Conservation (phyloP, 92 coral and sea anemone species). For the Parazoanthus swiftii region DNA sequence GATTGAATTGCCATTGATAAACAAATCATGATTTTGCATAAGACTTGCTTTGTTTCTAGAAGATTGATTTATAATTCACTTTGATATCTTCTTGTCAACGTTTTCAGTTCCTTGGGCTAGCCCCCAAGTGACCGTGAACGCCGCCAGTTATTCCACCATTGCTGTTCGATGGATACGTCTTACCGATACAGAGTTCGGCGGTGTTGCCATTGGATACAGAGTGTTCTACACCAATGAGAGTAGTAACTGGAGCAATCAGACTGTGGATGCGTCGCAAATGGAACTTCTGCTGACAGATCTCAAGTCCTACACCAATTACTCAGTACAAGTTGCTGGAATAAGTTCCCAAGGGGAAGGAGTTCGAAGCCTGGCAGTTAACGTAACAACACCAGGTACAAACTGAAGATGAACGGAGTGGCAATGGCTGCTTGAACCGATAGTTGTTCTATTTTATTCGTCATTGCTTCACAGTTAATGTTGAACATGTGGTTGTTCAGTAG, state of each 20-base stretch:
- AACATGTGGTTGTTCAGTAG: too few relatives aligned
- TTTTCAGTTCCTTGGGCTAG: conserved; percentile 10
- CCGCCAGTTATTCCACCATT: background rate
- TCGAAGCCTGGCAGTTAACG: conserved; percentile 8
- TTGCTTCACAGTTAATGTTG: too few relatives aligned
- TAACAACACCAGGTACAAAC: conserved; percentile 31
- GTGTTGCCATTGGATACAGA: conserved; percentile 17
- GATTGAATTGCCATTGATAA: too few relatives aligned
- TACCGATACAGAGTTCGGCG: conserved; percentile 15
- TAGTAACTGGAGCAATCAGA: background rate
- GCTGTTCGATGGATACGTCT: conserved; percentile 14
- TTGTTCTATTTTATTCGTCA: background rate
- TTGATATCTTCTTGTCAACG: background rate
- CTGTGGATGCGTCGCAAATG: background rate
- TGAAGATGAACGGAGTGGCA: background rate
- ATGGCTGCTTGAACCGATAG: background rate
- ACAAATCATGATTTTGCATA: too few relatives aligned
- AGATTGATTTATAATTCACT: background rate
- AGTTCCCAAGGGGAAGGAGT: conserved; percentile 39
- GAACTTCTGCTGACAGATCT: conserved; percentile 4
- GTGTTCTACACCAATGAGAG: conserved; percentile 7
- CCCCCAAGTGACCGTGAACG: background rate
- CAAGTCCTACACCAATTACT: conserved; percentile 19
- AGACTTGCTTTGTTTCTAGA: too few relatives aligned
- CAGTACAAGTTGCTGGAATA: conserved; percentile 33